Evolutionary conservation across 2,888 invertebrate genomes (phyloP), one percentile per base, ranked within the genome.

Genomic region (Hylaea fasciaria): DNA sequence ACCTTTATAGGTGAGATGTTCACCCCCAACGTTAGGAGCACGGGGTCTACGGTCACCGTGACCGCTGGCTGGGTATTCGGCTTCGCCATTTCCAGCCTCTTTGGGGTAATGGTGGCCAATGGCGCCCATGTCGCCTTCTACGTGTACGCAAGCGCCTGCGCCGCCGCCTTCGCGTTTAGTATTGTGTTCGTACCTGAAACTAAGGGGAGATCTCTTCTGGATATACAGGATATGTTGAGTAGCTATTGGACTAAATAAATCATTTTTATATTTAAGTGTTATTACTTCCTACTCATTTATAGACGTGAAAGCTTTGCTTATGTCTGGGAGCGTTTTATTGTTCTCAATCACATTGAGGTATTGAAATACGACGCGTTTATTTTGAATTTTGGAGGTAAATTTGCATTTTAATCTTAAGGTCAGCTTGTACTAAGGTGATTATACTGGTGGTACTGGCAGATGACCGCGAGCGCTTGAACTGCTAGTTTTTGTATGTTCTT

Each of bases 1-100:
- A 74, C 78, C 0, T 69, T 82, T 0, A 70, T 71, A 0, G 78
- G 81, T 0, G 83, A 83, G 57, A 77, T 83, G 78, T 82, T 77
- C 57, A 69, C 73, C 0, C 56, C 77, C 0, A 79, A 77, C 59
- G 74, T 78, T 10, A 69, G 83, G 3, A 71, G 78, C 11, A 66
- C 68, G 0, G 83, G 81, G 0, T 72, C 79, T 0, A 68, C 78
- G 0, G 22, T 77, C 0, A 61, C 74, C 0, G 13, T 73, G 0
- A 74, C 77, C 10, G 51, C 68, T 0, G 64, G 60, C 1, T 80
- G 76, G 70, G 1, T 78, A 0, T 61, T 72, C 0, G 80, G 80
- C 0, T 81, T 82, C 45, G 68, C 57, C 13, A 50, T 77, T 0
- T 48, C 73, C 17, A 67, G 72, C 0, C 68, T 70, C 0, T 81